A percentile compares a stretch with the other conserved stretches of the same genome.
Conservation (phyloP, 53 echinoderm and acorn worm species). For the Zoroaster sp. region DNA sequence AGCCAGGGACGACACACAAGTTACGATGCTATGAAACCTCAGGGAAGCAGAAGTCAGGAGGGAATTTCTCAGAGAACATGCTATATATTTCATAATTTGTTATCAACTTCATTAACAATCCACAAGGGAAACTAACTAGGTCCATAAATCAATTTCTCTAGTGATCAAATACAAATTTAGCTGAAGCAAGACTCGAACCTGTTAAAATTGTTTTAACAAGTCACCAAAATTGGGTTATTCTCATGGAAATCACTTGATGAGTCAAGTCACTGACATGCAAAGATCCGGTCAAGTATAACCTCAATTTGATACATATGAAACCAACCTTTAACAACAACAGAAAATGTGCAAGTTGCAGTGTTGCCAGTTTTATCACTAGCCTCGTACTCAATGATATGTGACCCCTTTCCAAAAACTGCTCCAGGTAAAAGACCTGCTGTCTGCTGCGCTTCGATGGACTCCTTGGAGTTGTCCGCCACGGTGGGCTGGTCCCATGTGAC, state of each 20-base stretch:
- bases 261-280: too few relatives aligned
- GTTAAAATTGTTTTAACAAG: not conserved
- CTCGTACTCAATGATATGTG: not conserved
- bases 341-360: not conserved
- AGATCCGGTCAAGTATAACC: not conserved
- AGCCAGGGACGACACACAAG: too few relatives aligned
- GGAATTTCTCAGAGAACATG: too few relatives aligned
- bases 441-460: not conserved
- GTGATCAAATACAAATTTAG: not conserved
- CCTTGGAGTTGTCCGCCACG: not conserved
- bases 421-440: not conserved
- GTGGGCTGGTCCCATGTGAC: not conserved
- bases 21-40: too few relatives aligned
- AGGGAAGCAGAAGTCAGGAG: too few relatives aligned
- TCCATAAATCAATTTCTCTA: too few relatives aligned
- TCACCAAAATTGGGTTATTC: too few relatives aligned
- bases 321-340: not conserved
- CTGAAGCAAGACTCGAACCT: not conserved
- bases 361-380: not conserved
- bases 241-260: too few relatives aligned
- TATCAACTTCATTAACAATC: too few relatives aligned
- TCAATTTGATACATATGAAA: not conserved
- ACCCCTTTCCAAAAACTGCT: not conserved
- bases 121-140: too few relatives aligned
- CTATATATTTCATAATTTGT: too few relatives aligned